These are phyloP conservation scores for Nephrotoma flavescens DNA, from an alignment of 2,888 invertebrate genomes.

Conservation along the genomic window DNA sequence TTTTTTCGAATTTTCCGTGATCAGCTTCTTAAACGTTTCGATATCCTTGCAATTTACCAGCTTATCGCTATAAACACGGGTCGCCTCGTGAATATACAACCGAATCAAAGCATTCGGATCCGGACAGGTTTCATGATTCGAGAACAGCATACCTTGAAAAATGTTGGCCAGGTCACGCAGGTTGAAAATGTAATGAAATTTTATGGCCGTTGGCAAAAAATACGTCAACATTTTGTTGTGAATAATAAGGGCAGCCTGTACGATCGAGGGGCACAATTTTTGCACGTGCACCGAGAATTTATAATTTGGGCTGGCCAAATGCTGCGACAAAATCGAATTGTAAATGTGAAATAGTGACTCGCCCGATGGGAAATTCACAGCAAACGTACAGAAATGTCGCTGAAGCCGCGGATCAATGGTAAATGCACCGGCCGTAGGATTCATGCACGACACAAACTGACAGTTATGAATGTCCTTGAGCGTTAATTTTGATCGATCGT, in stretches of 20 bases:
- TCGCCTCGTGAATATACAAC: constrained; percentile 84
- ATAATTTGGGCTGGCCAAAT: constrained; percentile 46
- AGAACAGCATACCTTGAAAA: constrained; percentile 82
- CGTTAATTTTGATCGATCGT: constrained; percentile 71
- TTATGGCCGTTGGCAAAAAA: constrained; percentile 85
- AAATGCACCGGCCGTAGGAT: constrained; percentile 93
- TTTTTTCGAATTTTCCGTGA: constrained; percentile 68
- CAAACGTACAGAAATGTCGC: constrained; percentile 74
- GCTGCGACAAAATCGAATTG: constrained; percentile 65
- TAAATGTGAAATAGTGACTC: constrained; percentile 78
- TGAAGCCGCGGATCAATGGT: constrained; percentile 84
- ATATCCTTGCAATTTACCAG: constrained; percentile 68
- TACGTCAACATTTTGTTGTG: constrained; percentile 58
- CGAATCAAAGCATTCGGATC: constrained; percentile 56
- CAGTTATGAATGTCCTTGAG: constrained; percentile 86
- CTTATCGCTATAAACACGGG: constrained; percentile 84
- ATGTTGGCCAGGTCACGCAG: constrained; percentile 84
- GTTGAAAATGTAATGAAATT: constrained; percentile 92
- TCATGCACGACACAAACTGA: constrained; percentile 92
- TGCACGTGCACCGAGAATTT: constrained; percentile 48
- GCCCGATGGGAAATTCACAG: constrained; percentile 70
- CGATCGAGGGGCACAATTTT: constrained; percentile 44
- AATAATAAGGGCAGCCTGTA: constrained; percentile 56
- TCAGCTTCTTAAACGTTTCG: constrained; percentile 53
- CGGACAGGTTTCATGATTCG: constrained; percentile 60